Evolutionary conservation across 2,113 vertebrate genomes (phyloP), one percentile per base, ranked within the genome.

Genomic region (Ictidomys tridecemlineatus): DNA sequence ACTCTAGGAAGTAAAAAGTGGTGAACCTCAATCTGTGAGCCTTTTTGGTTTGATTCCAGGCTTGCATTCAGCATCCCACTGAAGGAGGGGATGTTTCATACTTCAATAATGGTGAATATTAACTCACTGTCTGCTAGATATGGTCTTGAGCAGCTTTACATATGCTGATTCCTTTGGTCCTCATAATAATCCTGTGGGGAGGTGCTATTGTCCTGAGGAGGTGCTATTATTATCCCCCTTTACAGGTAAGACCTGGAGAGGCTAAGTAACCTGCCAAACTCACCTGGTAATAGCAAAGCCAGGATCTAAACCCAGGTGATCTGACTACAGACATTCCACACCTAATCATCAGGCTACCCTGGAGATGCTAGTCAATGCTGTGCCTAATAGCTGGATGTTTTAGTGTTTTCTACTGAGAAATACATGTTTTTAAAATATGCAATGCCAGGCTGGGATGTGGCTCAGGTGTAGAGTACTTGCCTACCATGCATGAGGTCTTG

Each of bases 311-410:
- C 24, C 10, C 70, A 26, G 22, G 70, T 30, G 48, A 61, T 28
- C 0, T 14, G 84, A 51, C 12, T n/a, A 9, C 22, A 22, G 22
- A 24, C 87, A 37, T 56, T 39, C 63, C 32, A 34, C 0, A 1
- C 39, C 30, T 58, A 45, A 58, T 5, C 51, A 63, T 39, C n/a
- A 76, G 74, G 37, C 26, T 24, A 37, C n/a, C 8, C 0, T 12
- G 45, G 53, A 82, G 34, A 85, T 4, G 39, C 45, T 72, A 24
- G 61, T 37, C 78, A n/a, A 0, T 12, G 79, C 48, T 42, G 16
- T 22, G 63, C 16, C 69, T 63, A 14, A 13, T 39, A 56, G n/a
- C 74, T 28, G 32, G 39, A 89, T n/a, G 48, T 24, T 14, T 89
- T 67, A 39, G 6, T n/a, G 73, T 63, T 93, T 85, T 73, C 53